Percentiles rank a stretch among this genome's conserved stretches.
Conservation (phyloP, 2,797 vertebrate species). For the Mus caroli region DNA sequence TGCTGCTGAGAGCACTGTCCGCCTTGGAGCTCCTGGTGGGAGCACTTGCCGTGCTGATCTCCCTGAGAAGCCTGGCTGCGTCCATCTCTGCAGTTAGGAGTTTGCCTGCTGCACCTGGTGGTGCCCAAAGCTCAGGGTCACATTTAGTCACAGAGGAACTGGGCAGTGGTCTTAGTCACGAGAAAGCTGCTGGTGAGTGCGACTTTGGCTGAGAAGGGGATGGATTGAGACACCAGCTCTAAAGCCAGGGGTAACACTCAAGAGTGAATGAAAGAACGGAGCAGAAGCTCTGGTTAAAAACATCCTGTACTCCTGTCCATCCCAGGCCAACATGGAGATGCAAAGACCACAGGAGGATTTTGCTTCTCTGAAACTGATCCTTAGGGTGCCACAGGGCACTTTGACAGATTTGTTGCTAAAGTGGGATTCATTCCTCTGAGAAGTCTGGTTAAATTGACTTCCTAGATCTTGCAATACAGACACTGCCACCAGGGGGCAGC, state of each 20-base stretch:
- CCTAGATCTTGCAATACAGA: slow-evolving; percentile 21
- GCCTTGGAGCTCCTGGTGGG: not conserved
- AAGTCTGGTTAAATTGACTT: not conserved
- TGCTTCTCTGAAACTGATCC: not conserved
- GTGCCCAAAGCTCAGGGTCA: not conserved
- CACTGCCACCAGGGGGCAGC: slow-evolving; percentile 60
- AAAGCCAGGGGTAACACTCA: not conserved
- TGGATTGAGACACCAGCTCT: not conserved
- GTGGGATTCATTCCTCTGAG: not conserved
- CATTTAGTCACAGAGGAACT: not conserved
- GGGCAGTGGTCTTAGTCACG: not conserved
- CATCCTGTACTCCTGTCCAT: not conserved
- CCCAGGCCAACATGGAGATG: not conserved
- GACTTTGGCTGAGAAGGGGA: not conserved
- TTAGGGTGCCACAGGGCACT: not conserved
- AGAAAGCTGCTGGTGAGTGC: not conserved
- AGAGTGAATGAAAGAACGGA: not conserved
- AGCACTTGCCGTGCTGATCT: not conserved
- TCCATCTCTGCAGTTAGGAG: not conserved
- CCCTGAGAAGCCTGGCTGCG: not conserved
- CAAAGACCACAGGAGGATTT: not conserved
- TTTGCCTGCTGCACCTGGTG: not conserved
- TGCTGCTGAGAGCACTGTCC: not conserved
- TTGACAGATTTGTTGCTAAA: slow-evolving; percentile 40
- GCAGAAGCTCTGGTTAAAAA: not conserved